Base-by-base conservation (phyloP, 1,140 invertebrate species). In the Nylanderia fulva region DNA sequence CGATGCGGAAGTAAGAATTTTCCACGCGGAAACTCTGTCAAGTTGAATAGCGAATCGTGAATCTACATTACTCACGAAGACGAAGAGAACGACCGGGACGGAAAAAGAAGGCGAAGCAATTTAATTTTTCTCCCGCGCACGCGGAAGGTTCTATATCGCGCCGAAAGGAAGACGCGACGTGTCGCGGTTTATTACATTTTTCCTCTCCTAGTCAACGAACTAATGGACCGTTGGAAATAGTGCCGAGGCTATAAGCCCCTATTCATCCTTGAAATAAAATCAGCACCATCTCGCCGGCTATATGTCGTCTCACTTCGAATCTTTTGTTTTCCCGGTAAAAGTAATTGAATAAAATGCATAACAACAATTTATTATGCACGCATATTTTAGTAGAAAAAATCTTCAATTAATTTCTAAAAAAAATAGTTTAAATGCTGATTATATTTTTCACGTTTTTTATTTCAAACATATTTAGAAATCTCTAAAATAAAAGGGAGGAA, bases 131-230 rank as follows among this genome's bases (percentile, higher is more conserved):
- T 79, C 48, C 68, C 76, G 87, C 84, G 64, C 15, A 48, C 71
- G 77, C 77, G 77, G 87, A 90, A 86, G 87, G 76, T 88, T 85
- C 85, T 89, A 84, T 86, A 89, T 86, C 82, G 86, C 52, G 63
- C 56, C 58, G 76, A 5, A 24, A 52, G 77, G 84, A 68, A 86
- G 83, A 91, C 71, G 82, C 85, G 88, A 91, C 90, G 90, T 90
- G 91, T 92, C 87, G 84, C 88, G 88, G 87, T 93, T 94, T 93
- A 91, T 93, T 93, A 91, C 92, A 93, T 93, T 93, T 93, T 93
- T 93, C 88, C 77, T 86, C 86, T 89, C 84, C 82, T 87, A 63
- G 72, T 87, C 82, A 72, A 27, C 72, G 74, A 86, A 86, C 84
- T 91, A 92, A 93, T 92, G 90, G 90, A 92, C 87, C 86, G 77